Conservation (phyloP, 2,797 vertebrate genomes). For the Rhinella marina region DNA sequence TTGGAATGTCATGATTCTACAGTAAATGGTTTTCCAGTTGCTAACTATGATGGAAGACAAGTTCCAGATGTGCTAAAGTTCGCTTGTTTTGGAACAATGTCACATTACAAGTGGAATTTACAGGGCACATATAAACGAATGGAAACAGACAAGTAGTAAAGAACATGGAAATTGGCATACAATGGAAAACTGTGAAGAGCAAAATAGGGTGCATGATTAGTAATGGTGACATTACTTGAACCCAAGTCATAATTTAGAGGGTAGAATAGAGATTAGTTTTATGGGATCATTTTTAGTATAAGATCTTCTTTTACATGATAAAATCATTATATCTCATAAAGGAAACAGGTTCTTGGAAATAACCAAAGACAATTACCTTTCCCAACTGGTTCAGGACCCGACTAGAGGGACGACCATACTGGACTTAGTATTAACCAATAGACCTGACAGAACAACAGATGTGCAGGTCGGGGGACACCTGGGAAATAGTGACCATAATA, state of each 20-base stretch:
- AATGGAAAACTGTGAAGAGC: not conserved
- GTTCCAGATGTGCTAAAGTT: constrained; percentile 86
- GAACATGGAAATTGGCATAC: constrained; percentile 64
- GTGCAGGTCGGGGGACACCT: too few relatives aligned
- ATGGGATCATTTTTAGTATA: not conserved
- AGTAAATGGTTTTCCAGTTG: constrained; percentile 64
- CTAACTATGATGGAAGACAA: constrained; percentile 72
- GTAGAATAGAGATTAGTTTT: not conserved
- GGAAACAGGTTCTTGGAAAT: too few relatives aligned
- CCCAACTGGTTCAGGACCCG: too few relatives aligned
- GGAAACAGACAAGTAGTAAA: constrained; percentile 64
- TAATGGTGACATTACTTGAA: not conserved
- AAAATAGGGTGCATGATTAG: not conserved
- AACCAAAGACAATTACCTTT: too few relatives aligned
- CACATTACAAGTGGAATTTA: constrained; percentile 73
- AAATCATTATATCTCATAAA: too few relatives aligned
- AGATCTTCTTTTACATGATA: not conserved
- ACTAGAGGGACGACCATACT: too few relatives aligned
- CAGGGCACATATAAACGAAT: constrained; percentile 68
- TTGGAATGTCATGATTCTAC: constrained; percentile 61
- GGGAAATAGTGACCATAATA: too few relatives aligned
- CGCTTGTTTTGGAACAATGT: constrained; percentile 79
- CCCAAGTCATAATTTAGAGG: not conserved
- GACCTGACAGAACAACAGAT: too few relatives aligned
- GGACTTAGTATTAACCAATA: too few relatives aligned